These are phyloP conservation scores for Eudyptes chrysolophus DNA, from an alignment of 2,113 vertebrate genomes.

Conservation along the genomic window DNA sequence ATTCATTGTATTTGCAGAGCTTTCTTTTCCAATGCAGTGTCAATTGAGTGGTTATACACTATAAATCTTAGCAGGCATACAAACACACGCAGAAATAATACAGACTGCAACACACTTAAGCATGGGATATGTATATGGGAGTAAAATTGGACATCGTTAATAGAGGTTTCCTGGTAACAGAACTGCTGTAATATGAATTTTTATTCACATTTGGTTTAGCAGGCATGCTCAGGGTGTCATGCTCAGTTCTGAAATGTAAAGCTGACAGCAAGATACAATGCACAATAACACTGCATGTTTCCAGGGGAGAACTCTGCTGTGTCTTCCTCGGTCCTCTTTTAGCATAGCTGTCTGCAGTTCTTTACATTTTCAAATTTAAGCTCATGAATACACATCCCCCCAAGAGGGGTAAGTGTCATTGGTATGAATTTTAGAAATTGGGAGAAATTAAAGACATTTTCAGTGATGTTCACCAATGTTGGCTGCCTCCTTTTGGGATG, in stretches of 20 bases:
- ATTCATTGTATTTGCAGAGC: background rate
- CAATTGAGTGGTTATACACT: background rate
- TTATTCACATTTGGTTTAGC: background rate
- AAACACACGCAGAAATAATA: background rate
- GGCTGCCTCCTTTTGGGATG: background rate
- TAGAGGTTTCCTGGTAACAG: conserved; percentile 4
- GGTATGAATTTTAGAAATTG: background rate
- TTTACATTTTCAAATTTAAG: background rate
- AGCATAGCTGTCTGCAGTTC: background rate
- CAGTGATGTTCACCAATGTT: background rate
- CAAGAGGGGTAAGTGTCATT: background rate
- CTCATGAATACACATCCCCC: rapidly evolving
- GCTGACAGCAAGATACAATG: background rate
- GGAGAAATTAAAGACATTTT: background rate
- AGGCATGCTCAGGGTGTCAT: background rate
- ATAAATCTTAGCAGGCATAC: background rate
- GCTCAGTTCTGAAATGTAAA: background rate
- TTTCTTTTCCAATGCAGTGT: background rate
- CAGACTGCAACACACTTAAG: background rate
- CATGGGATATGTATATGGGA: background rate
- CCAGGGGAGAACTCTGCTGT: background rate
- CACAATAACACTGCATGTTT: background rate
- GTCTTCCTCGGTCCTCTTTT: background rate
- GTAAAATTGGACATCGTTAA: background rate
- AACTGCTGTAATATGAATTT: background rate